Percentiles rank a stretch among this genome's conserved stretches.
Conservation (phyloP, 2,797 vertebrate genomes). For the Zenarchopterus dispar region DNA sequence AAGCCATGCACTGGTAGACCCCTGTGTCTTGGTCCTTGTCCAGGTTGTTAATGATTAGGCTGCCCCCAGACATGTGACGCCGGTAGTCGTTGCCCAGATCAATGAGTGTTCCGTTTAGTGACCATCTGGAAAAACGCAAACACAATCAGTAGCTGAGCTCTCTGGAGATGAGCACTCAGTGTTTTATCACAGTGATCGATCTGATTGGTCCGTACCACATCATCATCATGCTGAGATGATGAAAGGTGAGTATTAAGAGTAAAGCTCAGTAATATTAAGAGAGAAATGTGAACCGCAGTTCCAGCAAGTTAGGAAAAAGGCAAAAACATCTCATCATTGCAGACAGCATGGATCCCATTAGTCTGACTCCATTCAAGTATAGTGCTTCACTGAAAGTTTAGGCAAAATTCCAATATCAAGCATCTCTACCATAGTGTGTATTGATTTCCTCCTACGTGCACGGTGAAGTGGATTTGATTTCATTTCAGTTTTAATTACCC, state of each 20-base stretch:
- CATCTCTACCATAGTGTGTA: constrained; percentile 28
- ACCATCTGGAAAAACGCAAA: constrained; percentile 90
- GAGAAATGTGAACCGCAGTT: constrained; percentile 12
- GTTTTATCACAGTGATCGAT: constrained; percentile 78
- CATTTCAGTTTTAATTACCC: constrained; percentile 40
- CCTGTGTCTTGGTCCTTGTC: constrained; percentile 86
- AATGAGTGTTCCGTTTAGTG: constrained; percentile 89
- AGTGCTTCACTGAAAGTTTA: constrained; percentile 18
- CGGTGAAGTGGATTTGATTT: constrained; percentile 14
- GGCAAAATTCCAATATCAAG: constrained; percentile 36
- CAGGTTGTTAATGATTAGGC: constrained; percentile 86
- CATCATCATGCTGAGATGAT: constrained; percentile 61
- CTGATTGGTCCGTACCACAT: constrained; percentile 59
- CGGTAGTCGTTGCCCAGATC: constrained; percentile 84
- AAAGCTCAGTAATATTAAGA: constrained; percentile 33
- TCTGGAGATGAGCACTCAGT: constrained; percentile 66
- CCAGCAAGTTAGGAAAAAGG: background rate
- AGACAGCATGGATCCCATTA: constrained; percentile 9
- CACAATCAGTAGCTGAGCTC: constrained; percentile 81
- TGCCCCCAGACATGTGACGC: constrained; percentile 85
- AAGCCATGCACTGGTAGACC: constrained; percentile 86
- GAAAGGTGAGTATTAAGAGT: constrained; percentile 52
- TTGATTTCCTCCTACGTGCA: constrained; percentile 40
- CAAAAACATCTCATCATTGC: constrained; percentile 4
- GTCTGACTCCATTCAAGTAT: constrained; percentile 22